These are phyloP conservation scores for Falco berigora DNA, from an alignment of 2,797 vertebrate species.

Conservation along the genomic window DNA sequence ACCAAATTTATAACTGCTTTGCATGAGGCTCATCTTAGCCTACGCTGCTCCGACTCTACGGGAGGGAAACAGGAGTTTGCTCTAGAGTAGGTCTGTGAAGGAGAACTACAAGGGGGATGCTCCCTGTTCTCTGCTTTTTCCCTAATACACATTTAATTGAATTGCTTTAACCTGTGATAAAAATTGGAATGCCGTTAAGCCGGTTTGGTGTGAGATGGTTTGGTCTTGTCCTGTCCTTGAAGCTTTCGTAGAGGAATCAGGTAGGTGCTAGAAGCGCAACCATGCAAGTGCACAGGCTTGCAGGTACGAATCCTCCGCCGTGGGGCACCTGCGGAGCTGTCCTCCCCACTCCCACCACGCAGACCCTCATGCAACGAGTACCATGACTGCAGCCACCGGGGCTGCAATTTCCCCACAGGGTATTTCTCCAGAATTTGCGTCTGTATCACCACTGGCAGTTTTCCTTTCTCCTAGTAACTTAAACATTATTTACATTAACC, in stretches of 20 bases:
- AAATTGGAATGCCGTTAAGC: background rate
- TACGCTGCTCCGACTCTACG: background rate
- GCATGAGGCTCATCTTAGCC: background rate
- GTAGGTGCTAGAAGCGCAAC: accelerated
- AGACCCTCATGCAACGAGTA: accelerated
- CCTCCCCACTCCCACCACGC: accelerated
- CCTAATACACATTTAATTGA: background rate
- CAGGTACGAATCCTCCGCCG: accelerated
- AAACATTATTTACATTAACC: background rate
- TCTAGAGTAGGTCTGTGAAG: background rate
- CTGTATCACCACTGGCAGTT: background rate
- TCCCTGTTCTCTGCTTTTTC: background rate
- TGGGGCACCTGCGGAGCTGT: accelerated
- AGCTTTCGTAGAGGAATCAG: background rate
- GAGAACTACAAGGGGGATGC: background rate
- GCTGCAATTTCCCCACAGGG: accelerated
- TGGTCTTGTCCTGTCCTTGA: background rate
- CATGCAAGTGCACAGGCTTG: background rate
- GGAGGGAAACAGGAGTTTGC: background rate
- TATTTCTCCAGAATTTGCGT: background rate
- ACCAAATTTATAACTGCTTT: background rate
- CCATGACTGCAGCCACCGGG: accelerated
- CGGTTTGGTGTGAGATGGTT: background rate
- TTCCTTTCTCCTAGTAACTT: background rate
- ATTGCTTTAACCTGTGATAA: background rate